A percentile compares a stretch with the other conserved stretches of the same genome.
Evolutionary conservation across 2,888 invertebrate genomes (phyloP).

Genomic region (Lamellibrachia columna): DNA sequence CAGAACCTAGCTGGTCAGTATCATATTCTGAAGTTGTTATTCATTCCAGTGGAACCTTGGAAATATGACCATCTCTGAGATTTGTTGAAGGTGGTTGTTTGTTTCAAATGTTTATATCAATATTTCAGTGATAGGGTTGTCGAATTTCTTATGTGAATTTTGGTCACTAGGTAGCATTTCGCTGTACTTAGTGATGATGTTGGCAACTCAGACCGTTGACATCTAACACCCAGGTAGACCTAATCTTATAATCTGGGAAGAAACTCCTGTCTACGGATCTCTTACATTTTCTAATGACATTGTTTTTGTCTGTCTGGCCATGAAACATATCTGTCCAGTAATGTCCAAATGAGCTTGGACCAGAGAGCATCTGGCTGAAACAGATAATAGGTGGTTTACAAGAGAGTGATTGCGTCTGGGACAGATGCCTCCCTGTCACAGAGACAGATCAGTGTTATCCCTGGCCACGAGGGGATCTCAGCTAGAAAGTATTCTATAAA

Average conservation of each 20-base stretch:
- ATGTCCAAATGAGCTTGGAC: neutral
- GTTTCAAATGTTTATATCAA: neutral
- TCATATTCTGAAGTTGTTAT: neutral
- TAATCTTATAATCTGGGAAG: neutral
- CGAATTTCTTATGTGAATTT: neutral
- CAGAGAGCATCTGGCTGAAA: neutral
- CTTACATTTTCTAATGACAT: neutral
- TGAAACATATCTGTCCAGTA: neutral
- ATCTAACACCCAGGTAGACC: neutral
- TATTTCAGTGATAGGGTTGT: neutral
- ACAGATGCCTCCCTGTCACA: neutral
- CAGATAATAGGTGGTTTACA: slow-evolving; percentile 8
- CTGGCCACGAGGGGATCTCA: neutral
- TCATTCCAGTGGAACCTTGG: neutral
- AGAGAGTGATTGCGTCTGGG: neutral
- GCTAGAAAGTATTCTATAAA: neutral
- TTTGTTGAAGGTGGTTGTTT: neutral
- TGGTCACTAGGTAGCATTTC: neutral
- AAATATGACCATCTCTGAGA: neutral
- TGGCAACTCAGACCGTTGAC: neutral
- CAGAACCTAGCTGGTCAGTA: neutral
- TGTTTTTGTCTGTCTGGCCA: neutral
- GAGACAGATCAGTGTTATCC: neutral
- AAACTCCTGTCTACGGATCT: neutral
- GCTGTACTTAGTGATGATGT: neutral